A percentile compares a stretch with the other conserved stretches of the same genome.
phyloP scores from a whole-genome alignment of 2,113 vertebrate species.

The Oophaga pumilio region DNA sequence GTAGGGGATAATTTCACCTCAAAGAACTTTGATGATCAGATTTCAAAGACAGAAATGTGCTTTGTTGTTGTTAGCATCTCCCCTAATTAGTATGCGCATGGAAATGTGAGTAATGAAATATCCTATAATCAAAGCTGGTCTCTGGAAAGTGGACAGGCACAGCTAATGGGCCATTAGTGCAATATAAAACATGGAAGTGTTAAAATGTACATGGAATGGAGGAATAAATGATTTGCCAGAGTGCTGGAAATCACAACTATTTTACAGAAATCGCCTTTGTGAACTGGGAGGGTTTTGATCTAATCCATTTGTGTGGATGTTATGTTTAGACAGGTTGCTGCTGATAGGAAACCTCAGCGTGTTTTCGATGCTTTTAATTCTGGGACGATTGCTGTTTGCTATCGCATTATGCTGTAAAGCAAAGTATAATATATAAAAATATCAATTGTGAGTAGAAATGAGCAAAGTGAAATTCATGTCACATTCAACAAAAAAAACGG shows the following conservation, averaged over 20 bases:
- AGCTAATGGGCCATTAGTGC: conserved; percentile 49
- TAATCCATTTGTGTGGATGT: background rate
- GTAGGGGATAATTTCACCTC: background rate
- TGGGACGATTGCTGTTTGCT: background rate
- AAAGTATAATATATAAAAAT: background rate
- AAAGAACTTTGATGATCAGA: conserved; percentile 19
- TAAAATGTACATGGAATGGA: conserved; percentile 7
- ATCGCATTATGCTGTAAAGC: background rate
- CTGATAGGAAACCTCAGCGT: background rate
- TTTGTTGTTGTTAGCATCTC: conserved; percentile 21
- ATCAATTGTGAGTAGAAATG: background rate
- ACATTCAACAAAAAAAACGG: background rate
- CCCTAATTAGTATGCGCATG: conserved; percentile 36
- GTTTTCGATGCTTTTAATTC: background rate
- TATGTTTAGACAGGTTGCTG: conserved; percentile 23
- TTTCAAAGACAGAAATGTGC: conserved; percentile 23
- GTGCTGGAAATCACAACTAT: background rate
- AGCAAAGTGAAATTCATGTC: no score
- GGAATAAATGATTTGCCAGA: conserved; percentile 36
- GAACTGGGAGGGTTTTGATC: conserved; percentile 10
- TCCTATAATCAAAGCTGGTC: conserved; percentile 40
- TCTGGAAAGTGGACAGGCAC: conserved; percentile 50
- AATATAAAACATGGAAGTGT: conserved; percentile 43
- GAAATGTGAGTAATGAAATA: conserved; percentile 32
- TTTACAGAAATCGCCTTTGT: conserved; percentile 22